Evolutionary conservation across 2,888 invertebrate genomes (phyloP).

Genomic region (Idaea biselata): DNA sequence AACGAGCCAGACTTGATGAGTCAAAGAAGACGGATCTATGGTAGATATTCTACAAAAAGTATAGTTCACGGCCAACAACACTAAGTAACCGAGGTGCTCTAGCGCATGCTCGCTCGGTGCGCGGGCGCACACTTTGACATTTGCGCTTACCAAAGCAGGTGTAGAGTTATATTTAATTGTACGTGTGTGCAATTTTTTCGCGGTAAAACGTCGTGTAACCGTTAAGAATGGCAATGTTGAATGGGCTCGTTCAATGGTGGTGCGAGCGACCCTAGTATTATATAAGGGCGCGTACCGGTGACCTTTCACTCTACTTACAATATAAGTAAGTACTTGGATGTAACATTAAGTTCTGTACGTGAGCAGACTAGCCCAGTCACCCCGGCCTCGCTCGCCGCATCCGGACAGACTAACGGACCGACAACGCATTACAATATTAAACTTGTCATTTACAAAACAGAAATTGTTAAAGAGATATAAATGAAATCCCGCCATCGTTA

Average conservation of each 20-base stretch:
- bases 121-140: constrained; percentile 68
- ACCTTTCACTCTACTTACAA: constrained; percentile 43
- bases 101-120: constrained; percentile 53
- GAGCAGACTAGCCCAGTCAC: constrained; percentile 48
- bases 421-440: constrained; percentile 54
- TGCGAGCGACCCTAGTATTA: constrained; percentile 44
- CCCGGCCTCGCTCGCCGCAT: constrained; percentile 56
- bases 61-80: constrained; percentile 57
- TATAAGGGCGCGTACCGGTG: constrained; percentile 43
- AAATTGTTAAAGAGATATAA: constrained; percentile 69
- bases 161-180: constrained; percentile 40
- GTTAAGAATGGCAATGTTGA: constrained; percentile 43
- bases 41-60: constrained; percentile 64
- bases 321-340: constrained; percentile 22
- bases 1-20: constrained; percentile 32
- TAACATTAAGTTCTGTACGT: constrained; percentile 43
- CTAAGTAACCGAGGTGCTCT: constrained; percentile 15
- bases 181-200: constrained; percentile 53
- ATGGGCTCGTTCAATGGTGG: constrained; percentile 50
- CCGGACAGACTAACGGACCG: constrained; percentile 59
- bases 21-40: constrained; percentile 64
- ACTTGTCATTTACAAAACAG: constrained; percentile 66
- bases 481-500: constrained; percentile 54
- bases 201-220: constrained; percentile 61
- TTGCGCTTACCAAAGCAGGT: constrained; percentile 61